Percentiles rank a stretch among this genome's conserved stretches.
phyloP scores from a whole-genome alignment of 2,888 invertebrate species.

The Ceramica pisi region DNA sequence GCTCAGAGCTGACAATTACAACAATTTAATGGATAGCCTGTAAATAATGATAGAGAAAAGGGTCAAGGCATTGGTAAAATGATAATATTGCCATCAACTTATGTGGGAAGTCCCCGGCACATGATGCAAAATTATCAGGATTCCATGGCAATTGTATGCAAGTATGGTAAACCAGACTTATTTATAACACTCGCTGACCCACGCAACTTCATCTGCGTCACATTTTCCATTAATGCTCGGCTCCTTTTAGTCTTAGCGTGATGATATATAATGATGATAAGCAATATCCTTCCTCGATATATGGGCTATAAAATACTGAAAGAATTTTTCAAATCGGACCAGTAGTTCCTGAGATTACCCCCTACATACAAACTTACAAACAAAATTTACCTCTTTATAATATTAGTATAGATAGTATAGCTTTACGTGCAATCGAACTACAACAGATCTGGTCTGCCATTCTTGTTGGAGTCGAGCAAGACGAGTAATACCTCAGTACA shows the following conservation, averaged over 20 bases:
- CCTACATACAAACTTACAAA: too few relatives aligned
- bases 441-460: background rate
- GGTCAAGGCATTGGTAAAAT: constrained; percentile 11
- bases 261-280: too few relatives aligned
- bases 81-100: constrained; percentile 72
- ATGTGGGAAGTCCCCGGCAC: constrained; percentile 40
- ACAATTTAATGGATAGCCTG: constrained; percentile 8
- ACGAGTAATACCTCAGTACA: background rate
- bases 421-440: background rate
- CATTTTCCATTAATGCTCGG: too few relatives aligned
- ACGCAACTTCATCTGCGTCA: too few relatives aligned
- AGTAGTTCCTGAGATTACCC: too few relatives aligned
- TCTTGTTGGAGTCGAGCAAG: constrained; percentile 4
- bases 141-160: constrained; percentile 79
- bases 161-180: constrained; percentile 79
- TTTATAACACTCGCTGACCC: too few relatives aligned
- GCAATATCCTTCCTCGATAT: too few relatives aligned
- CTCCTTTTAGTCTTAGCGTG: too few relatives aligned
- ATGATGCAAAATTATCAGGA: constrained; percentile 29
- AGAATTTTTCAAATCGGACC: too few relatives aligned
- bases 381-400: too few relatives aligned
- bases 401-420: too few relatives aligned
- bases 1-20: constrained; percentile 3
- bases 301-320: too few relatives aligned
- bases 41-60: constrained; percentile 1